Evolutionary conservation across 1,140 invertebrate species (phyloP).

Genomic region (Magallana gigas): DNA sequence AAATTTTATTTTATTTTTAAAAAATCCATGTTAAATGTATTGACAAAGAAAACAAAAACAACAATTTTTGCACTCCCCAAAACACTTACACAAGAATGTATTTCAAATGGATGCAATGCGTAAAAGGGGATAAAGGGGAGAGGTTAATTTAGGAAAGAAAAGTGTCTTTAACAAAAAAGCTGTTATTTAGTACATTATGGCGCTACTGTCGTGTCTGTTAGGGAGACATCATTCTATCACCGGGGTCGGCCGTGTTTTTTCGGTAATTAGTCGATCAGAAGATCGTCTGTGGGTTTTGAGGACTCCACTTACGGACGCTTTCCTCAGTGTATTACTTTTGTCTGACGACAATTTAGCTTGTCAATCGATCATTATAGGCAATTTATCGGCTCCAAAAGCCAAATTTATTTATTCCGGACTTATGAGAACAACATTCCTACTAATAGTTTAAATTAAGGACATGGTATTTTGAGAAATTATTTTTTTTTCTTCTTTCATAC

Average conservation of each 20-base stretch:
- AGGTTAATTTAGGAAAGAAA: conserved; percentile 1
- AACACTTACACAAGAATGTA: background rate
- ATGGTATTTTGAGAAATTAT: background rate
- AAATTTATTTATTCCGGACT: conserved; percentile 25
- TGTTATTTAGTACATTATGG: background rate
- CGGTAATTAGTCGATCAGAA: conserved; percentile 14
- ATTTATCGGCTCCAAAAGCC: conserved; percentile 29
- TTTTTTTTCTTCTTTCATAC: background rate
- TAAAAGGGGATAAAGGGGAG: background rate
- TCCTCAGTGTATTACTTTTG: background rate
- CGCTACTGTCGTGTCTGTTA: background rate
- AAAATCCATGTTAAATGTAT: background rate
- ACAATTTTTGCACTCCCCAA: background rate
- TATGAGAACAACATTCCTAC: background rate
- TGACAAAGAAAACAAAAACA: background rate
- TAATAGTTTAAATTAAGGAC: background rate
- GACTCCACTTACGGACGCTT: background rate
- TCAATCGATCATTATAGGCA: conserved; percentile 28
- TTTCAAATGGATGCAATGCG: too few species aligned
- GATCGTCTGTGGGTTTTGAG: background rate
- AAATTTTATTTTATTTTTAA: too few species aligned
- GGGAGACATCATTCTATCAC: background rate
- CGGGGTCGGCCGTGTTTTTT: background rate
- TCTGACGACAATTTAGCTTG: conserved; percentile 15
- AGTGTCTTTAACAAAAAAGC: conserved; percentile 22